phyloP scores from a whole-genome alignment of 2,797 vertebrate species.

The Holocentrus rufus region DNA sequence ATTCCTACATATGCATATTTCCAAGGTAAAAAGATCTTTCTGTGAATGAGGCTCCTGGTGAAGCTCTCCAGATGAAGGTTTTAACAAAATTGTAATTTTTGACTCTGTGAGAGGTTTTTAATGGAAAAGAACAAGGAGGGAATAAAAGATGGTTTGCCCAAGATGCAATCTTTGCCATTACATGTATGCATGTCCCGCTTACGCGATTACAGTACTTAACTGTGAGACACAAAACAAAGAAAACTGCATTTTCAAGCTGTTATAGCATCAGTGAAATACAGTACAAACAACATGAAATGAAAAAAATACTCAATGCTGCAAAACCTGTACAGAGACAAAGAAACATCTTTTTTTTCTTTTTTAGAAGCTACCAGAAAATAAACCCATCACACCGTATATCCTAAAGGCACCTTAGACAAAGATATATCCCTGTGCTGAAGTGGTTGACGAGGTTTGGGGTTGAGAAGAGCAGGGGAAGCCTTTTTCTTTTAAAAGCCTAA shows the following conservation, averaged over 20 bases:
- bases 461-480: slow-evolving; percentile 23
- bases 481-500: slow-evolving; percentile 39
- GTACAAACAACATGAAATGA: slow-evolving; percentile 40
- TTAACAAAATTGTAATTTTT: not conserved
- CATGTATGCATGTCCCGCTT: slow-evolving; percentile 9
- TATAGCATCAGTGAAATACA: slow-evolving; percentile 19
- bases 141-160: not conserved
- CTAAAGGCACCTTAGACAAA: slow-evolving; percentile 82
- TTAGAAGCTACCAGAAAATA: slow-evolving; percentile 49
- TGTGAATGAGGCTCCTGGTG: not conserved
- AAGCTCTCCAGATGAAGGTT: not conserved
- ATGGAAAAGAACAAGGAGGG: not conserved
- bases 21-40: not conserved
- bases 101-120: too few relatives aligned
- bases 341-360: not conserved
- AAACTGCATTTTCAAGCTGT: slow-evolving; percentile 46
- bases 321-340: slow-evolving; percentile 38
- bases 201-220: slow-evolving; percentile 36
- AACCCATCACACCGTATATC: slow-evolving; percentile 66
- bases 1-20: not conserved
- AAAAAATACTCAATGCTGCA: slow-evolving; percentile 29
- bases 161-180: not conserved
- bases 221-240: slow-evolving; percentile 32
- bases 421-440: slow-evolving; percentile 63
- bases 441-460: slow-evolving; percentile 49